phyloP scores from a whole-genome alignment of 2,113 vertebrate genomes.

The Mionectes macconnelli region DNA sequence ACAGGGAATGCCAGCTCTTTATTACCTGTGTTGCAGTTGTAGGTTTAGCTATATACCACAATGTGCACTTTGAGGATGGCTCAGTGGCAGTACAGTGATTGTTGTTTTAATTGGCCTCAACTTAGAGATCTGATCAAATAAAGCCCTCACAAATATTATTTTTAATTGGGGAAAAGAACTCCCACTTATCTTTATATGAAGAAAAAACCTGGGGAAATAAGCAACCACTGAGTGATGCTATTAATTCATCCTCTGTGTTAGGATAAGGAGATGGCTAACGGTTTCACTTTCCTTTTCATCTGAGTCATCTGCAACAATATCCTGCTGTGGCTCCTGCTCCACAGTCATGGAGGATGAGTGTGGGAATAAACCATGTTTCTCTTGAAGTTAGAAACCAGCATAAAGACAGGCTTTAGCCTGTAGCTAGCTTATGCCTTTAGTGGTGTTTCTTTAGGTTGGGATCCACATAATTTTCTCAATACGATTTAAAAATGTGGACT shows the following conservation, averaged over 20 bases:
- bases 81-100: not conserved
- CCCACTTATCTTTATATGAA: not conserved
- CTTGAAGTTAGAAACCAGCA: not conserved
- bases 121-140: not conserved
- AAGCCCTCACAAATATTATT: not conserved
- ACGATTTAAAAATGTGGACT: not conserved
- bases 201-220: not conserved
- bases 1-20: not conserved
- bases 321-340: not conserved
- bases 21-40: not conserved
- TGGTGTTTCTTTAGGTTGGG: not conserved
- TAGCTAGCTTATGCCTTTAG: not conserved
- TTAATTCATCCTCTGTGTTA: not conserved
- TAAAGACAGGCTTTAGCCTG: not conserved
- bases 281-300: slow-evolving; percentile 43
- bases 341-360: not conserved
- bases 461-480: not conserved
- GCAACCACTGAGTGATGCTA: not conserved
- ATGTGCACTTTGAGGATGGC: not conserved
- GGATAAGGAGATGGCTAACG: not conserved
- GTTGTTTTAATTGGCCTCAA: not conserved
- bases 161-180: not conserved
- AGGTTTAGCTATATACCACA: not conserved
- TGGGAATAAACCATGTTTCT: not conserved
- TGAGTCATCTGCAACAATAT: not conserved